Evolutionary conservation across 2,113 vertebrate genomes (phyloP).

Genomic region (Suricata suricatta): DNA sequence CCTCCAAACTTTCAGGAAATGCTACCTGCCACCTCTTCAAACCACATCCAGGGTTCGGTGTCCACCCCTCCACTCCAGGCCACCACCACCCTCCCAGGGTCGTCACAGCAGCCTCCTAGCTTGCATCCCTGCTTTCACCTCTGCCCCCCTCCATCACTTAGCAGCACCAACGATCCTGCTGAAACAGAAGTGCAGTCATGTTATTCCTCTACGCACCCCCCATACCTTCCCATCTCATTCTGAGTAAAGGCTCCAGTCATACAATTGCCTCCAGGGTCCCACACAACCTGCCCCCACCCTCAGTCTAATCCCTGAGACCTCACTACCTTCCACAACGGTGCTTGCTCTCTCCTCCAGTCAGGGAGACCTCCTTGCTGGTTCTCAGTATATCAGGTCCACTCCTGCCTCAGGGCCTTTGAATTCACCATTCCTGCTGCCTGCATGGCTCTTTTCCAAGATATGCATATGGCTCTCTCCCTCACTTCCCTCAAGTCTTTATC

Average conservation of each 20-base stretch:
- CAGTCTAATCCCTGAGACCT: background rate
- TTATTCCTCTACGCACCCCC: background rate
- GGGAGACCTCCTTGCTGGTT: background rate
- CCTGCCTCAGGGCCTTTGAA: background rate
- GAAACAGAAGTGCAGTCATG: background rate
- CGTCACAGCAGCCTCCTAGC: background rate
- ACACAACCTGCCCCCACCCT: background rate
- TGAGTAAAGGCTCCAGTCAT: background rate
- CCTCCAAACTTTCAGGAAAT: background rate
- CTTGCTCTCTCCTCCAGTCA: background rate
- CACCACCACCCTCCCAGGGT: background rate
- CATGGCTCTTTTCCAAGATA: background rate
- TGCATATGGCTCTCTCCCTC: background rate
- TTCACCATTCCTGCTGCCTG: no score
- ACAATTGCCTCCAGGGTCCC: background rate
- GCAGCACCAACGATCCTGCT: background rate
- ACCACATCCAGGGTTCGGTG: background rate
- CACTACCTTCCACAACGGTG: background rate
- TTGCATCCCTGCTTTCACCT: background rate
- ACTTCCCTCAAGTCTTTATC: background rate
- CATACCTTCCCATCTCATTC: background rate
- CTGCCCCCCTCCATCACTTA: background rate
- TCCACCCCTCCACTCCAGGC: background rate
- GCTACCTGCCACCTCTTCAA: background rate
- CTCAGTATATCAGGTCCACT: background rate